Percentiles rank a stretch among this genome's conserved stretches.
These are phyloP conservation scores for Heteromormyrus szaboi DNA, from an alignment of 2,797 vertebrate species.

Conservation along the genomic window DNA sequence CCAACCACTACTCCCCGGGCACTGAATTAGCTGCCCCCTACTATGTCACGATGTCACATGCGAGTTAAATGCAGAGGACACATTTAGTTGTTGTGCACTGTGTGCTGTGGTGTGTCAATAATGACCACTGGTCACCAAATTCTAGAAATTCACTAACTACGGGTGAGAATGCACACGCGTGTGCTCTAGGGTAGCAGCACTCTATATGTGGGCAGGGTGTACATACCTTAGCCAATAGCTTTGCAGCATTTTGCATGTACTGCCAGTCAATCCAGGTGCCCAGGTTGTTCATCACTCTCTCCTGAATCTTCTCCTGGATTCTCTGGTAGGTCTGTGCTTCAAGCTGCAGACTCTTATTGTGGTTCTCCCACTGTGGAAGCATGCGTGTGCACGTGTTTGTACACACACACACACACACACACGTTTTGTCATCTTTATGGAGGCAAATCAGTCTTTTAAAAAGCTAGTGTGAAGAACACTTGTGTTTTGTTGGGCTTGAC, in stretches of 20 bases:
- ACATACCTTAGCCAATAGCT: constrained; percentile 89
- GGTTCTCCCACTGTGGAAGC: constrained; percentile 87
- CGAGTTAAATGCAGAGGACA: background rate
- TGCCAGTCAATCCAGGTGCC: constrained; percentile 99
- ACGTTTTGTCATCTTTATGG: background rate
- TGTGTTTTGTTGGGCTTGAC: background rate
- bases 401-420: background rate
- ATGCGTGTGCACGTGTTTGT: background rate
- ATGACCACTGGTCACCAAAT: background rate
- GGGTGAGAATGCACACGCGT: background rate
- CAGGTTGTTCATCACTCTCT: constrained; percentile 98
- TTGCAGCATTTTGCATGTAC: constrained; percentile 96
- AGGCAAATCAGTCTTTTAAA: background rate
- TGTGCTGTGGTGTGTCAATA: background rate
- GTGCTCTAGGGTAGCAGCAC: background rate
- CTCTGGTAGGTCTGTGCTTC: constrained; percentile 97
- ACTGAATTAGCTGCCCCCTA: background rate
- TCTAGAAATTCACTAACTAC: background rate
- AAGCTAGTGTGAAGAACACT: background rate
- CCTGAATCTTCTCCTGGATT: constrained; percentile 98
- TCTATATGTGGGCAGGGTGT: background rate
- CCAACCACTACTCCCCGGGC: background rate
- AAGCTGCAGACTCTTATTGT: constrained; percentile 96
- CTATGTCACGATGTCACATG: background rate
- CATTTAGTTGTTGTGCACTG: background rate